A percentile compares a stretch with the other conserved stretches of the same genome.
These are phyloP conservation scores for Cephalopholis sonnerati DNA, from an alignment of 2,113 vertebrate genomes.

Conservation along the genomic window DNA sequence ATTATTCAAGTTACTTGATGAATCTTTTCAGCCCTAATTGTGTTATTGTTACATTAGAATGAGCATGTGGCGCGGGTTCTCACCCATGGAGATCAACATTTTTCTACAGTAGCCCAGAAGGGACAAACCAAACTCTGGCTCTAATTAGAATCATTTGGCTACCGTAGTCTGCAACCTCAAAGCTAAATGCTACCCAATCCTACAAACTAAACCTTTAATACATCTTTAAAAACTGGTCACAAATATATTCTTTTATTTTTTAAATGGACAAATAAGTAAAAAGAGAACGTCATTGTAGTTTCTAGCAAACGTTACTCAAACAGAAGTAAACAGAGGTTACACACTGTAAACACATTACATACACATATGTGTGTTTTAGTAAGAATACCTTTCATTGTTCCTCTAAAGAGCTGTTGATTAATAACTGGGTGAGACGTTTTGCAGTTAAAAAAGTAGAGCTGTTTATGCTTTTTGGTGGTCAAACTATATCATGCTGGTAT, in stretches of 20 bases:
- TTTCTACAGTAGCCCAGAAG: too few species aligned
- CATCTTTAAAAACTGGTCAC: background rate
- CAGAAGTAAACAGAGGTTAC: background rate
- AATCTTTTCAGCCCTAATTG: too few species aligned
- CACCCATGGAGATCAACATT: too few species aligned
- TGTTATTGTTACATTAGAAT: too few species aligned
- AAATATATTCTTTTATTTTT: background rate
- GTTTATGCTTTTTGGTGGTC: background rate
- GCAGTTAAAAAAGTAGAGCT: background rate
- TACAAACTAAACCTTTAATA: too few species aligned
- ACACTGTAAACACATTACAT: background rate
- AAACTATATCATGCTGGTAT: background rate
- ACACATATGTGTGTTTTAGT: background rate
- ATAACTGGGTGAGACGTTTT: slow-evolving; percentile 1
- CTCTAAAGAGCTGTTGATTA: background rate
- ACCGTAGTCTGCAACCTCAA: too few species aligned
- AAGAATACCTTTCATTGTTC: background rate
- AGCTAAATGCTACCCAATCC: too few species aligned
- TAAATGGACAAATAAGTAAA: background rate
- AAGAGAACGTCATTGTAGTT: background rate
- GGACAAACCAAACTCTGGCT: too few species aligned
- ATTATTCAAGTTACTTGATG: too few species aligned
- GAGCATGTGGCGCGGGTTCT: too few species aligned
- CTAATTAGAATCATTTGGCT: too few species aligned
- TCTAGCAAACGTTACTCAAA: background rate